A percentile compares a stretch with the other conserved stretches of the same genome.
phyloP scores from a whole-genome alignment of 2,113 vertebrate species.

The Dendrocopos noguchii region DNA sequence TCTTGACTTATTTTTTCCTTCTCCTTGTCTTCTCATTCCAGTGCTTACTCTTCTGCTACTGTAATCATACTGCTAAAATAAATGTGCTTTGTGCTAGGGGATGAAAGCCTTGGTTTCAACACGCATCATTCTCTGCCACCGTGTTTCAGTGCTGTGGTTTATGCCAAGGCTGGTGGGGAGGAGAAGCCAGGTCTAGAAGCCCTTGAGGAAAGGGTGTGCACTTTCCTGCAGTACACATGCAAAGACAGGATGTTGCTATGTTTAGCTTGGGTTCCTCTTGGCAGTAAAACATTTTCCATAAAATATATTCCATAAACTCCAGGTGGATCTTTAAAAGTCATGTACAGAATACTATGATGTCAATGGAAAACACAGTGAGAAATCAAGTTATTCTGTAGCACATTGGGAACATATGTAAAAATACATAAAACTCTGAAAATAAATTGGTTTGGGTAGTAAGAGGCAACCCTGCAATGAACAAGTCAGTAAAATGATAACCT shows the following conservation, averaged over 20 bases:
- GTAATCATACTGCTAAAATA: neutral
- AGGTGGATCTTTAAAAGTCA: neutral
- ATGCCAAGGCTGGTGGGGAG: neutral
- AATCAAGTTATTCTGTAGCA: neutral
- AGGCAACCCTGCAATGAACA: neutral
- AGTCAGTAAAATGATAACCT: neutral
- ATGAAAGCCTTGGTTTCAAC: neutral
- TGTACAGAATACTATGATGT: neutral
- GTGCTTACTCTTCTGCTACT: neutral
- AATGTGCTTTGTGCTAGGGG: neutral
- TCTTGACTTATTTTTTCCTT: neutral
- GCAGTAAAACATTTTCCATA: neutral
- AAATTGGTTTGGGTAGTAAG: neutral
- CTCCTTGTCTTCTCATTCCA: neutral
- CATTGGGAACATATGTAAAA: neutral
- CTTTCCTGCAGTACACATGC: neutral
- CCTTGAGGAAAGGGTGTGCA: neutral
- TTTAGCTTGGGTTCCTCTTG: constrained; percentile 24
- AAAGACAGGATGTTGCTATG: neutral
- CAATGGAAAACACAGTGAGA: neutral
- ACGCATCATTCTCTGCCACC: neutral
- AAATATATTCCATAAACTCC: neutral
- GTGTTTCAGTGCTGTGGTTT: neutral
- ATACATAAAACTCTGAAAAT: neutral
- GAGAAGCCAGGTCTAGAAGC: neutral